Evolutionary conservation across 1,140 invertebrate genomes (phyloP), one percentile per base, ranked within the genome.

Genomic region (Sinonovacula constricta): DNA sequence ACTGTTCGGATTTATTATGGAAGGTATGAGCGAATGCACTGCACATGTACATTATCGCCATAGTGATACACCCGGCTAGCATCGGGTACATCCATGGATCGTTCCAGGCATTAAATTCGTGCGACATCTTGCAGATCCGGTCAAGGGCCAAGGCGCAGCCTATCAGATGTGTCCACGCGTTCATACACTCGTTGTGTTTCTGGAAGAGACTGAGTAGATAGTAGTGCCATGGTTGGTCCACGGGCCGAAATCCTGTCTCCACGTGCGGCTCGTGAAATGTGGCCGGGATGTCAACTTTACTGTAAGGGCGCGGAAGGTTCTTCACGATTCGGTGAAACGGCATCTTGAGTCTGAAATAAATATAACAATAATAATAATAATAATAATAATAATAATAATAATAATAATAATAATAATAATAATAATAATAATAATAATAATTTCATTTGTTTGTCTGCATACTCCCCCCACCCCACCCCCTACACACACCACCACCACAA

Each of bases 151-250:
- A 56, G 4, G 85, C 12, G 15, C 88, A 76, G 7, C 88, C 90
- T 18, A 90, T 59, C 15, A 91, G 70, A 63, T 91, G 90, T 31
- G 89, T 90, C 90, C 90, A 91, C 31, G 83, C 81, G 75, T 91
- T 91, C 82, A 91, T 85, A 36, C 88, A 87, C 79, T 91, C 90
- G 79, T 91, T 91, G 69, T 91, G 90, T 74, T 74, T 82, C 76
- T 90, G 89, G 56, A 91, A 90, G 1, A 91, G 60, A 56, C 89
- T 91, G 49, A 84, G 76, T 1, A 89, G 59, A 74, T 91, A 91
- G 67, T 88, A 88, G 24, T 71, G 78, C 89, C 89, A 91, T 62
- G 89, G 89, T 53, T 90, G 89, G 65, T 90, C 80, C 12, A 85
- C 62, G 10, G 82, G 84, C 36, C 90, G 85, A 70, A 91, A 91